Base-by-base conservation (phyloP, 2,113 vertebrate genomes). In the Dasyprocta punctata region DNA sequence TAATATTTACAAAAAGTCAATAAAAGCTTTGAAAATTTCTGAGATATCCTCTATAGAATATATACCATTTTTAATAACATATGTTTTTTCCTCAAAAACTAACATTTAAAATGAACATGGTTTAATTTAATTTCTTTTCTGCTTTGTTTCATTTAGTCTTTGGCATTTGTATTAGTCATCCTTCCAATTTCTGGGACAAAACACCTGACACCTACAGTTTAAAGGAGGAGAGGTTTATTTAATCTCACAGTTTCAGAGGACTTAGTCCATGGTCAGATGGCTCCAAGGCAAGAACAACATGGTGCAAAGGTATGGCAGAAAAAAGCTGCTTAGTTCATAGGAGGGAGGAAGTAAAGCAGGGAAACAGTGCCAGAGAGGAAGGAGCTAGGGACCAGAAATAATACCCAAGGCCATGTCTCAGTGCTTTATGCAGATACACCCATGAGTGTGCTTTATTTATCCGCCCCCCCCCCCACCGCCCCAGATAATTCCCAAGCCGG, bases 21-120 rank as follows among this genome's bases (percentile, higher is more conserved):
- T 28, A 77, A 94, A 95, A 84, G 28, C 47, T 86, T 30, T 65
- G 52, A 78, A 90, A 92, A 52, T 20, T 20, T 5, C 92, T 47
- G 44, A 78, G 89, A 92, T 77, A 41, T 7, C 38, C 75, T 82
- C 63, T 85, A 61, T 30, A 33, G 80, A 61, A 14, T 52, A 13
- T 63, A 16, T 78, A 63, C 54, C 22, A 41, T 92, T 84, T 94
- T 90, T 94, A 95, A 96, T 96, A 92, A 92, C 91, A 92, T n/a
- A 9, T n/a, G 52, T 86, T 86, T 56, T 65, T 75, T 41, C 22
- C 52, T 92, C 44, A 82, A 93, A 83, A 20, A 63, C 36, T 80
- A 89, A 24, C 58, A 44, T 63, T 90, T 61, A 87, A 92, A 95
- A 65, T 44, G 26, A 90, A 33, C 33, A 52, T 41, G 41, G 44